A percentile compares a stretch with the other conserved stretches of the same genome.
Conservation (phyloP, 2,113 vertebrate genomes). For the Jaculus jaculus region DNA sequence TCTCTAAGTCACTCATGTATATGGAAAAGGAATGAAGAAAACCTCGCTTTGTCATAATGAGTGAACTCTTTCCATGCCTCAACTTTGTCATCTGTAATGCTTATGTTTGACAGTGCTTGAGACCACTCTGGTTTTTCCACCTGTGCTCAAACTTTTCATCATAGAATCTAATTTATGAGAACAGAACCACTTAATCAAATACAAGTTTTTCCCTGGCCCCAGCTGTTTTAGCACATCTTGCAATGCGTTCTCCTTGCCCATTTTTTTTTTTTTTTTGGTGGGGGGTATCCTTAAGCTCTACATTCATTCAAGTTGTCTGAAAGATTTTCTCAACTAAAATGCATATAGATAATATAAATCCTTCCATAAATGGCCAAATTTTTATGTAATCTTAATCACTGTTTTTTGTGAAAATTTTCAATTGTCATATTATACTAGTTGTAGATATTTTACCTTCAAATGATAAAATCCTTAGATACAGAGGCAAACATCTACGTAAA, state of each 20-base stretch:
- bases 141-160: neutral
- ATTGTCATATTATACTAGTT: neutral
- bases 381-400: neutral
- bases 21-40: neutral
- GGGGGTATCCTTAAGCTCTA: neutral
- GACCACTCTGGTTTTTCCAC: slow-evolving; percentile 5
- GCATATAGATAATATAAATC: neutral
- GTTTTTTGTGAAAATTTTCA: neutral
- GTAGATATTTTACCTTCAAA: neutral
- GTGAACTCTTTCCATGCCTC: neutral
- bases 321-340: slow-evolving; percentile 15
- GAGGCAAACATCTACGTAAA: neutral
- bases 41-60: neutral
- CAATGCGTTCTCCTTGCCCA: neutral
- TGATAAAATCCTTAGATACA: neutral
- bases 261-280: neutral
- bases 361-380: neutral
- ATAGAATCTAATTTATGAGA: neutral
- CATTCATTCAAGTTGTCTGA: neutral
- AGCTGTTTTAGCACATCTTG: neutral
- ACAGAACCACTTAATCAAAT: neutral
- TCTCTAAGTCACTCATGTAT: neutral
- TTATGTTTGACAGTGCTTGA: neutral
- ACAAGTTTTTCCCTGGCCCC: neutral
- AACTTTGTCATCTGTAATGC: neutral